phyloP scores from a whole-genome alignment of 2,888 invertebrate species.

The Monochamus alternatus region DNA sequence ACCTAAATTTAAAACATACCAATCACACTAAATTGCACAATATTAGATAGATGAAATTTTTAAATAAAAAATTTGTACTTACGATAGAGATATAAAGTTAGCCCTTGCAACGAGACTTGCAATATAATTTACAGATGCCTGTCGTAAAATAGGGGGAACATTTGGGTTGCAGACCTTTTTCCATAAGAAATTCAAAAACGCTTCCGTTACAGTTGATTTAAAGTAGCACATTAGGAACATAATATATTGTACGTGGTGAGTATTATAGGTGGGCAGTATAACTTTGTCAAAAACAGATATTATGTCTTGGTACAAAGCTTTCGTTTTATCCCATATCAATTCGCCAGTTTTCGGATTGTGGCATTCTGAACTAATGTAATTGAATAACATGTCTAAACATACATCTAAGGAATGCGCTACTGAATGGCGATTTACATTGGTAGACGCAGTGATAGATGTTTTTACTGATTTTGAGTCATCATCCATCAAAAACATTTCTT shows the following conservation, averaged over 20 bases:
- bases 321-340: constrained; percentile 75
- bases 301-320: constrained; percentile 75
- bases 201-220: constrained; percentile 75
- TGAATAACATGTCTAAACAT: constrained; percentile 82
- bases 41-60: neutral
- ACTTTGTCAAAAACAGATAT: constrained; percentile 84
- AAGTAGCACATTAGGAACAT: constrained; percentile 84
- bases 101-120: constrained; percentile 83
- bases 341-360: constrained; percentile 70
- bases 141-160: constrained; percentile 77
- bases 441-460: constrained; percentile 62
- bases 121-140: constrained; percentile 82
- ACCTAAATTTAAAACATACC: too few relatives aligned
- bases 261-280: constrained; percentile 88
- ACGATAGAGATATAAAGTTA: constrained; percentile 77
- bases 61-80: constrained; percentile 61
- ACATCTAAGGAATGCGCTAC: constrained; percentile 82
- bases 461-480: constrained; percentile 69
- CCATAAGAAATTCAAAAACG: constrained; percentile 83
- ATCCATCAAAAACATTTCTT: constrained; percentile 75
- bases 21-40: neutral
- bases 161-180: constrained; percentile 80
- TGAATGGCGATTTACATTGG: constrained; percentile 53
- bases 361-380: constrained; percentile 78
- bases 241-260: constrained; percentile 84